Base-by-base conservation (phyloP, 2,797 vertebrate genomes). In the Geotria australis region DNA sequence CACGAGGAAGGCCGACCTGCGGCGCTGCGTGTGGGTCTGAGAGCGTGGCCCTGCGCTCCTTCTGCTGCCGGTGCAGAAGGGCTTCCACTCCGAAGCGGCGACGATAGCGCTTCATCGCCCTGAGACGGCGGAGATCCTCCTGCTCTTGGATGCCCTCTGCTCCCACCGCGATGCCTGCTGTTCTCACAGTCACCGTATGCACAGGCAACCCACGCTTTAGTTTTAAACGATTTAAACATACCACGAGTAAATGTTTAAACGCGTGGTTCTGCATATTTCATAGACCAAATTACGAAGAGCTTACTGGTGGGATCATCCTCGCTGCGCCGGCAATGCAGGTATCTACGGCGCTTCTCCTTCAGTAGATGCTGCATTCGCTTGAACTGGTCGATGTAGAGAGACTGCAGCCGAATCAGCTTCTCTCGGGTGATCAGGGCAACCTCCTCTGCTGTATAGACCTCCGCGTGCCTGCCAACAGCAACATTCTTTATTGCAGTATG, bases 331-430 rank as follows among this genome's bases (percentile, higher is more conserved):
- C 70, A 81, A 67, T 96, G 91, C 65, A 94, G 72, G 63, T 79
- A 98, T 2, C 77, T 68, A 1, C 86, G 76, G 46, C 85, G 93
- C 65, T 93, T 94, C 71, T 95, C 89, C 66, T 94, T 94, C 10
- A 98, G 75, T 12, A 98, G 71, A 66, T 96, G 85, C 69, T 98
- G 91, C 58, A 95, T 75, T 2, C 86, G 70, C 61, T 96, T 96
- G 74, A 98, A 96, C 68, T 98, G 91, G 66, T 98, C 91, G 1
- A 98, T 98, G 66, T 96, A 98, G 48, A 98, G 78, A 1, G 85
- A 95, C 63, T 98, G 91, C 15, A 98, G 77, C 8, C 84, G 70
- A 67, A 98, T 98, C 57, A 96, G 77, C 66, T 96, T 98, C 62
- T 98, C 88, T 11, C 85, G 62, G 61, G 91, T 96, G 66, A 96